phyloP scores from a whole-genome alignment of 2,113 vertebrate species.

The Petrocephalus zakoni region DNA sequence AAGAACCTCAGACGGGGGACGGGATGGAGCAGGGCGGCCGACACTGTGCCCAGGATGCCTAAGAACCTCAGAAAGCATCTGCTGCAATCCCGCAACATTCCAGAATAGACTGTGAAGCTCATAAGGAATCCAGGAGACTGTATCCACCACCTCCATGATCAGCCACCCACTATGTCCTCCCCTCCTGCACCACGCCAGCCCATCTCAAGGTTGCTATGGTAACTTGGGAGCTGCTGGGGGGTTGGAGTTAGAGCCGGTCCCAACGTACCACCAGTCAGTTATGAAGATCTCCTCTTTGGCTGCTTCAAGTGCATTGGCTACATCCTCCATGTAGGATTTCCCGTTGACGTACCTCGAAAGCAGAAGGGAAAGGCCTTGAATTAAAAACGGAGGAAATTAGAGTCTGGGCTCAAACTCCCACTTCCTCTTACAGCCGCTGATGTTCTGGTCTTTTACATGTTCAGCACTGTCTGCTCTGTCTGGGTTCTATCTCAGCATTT shows the following conservation, averaged over 20 bases:
- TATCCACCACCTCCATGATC: neutral
- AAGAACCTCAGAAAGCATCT: neutral
- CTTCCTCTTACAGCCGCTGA: neutral
- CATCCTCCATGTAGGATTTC: conserved; percentile 86
- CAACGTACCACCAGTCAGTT: conserved; percentile 94
- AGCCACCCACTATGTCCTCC: neutral
- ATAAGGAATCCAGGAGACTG: neutral
- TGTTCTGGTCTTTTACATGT: neutral
- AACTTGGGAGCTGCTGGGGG: neutral
- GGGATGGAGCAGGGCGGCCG: neutral
- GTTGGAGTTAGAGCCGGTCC: neutral
- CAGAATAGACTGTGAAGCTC: neutral
- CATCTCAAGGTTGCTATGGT: neutral
- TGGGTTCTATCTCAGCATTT: neutral
- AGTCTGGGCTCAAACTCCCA: neutral
- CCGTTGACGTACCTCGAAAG: conserved; percentile 89
- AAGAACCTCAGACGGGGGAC: no score
- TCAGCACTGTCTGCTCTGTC: neutral
- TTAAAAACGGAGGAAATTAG: neutral
- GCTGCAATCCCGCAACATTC: neutral
- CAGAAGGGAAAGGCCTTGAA: conserved; percentile 13
- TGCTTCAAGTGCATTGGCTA: conserved; percentile 85
- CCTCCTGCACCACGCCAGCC: neutral
- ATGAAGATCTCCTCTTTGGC: conserved; percentile 95
- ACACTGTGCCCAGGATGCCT: neutral